phyloP scores from a whole-genome alignment of 2,888 invertebrate genomes.

The Netelia fuscicornis region DNA sequence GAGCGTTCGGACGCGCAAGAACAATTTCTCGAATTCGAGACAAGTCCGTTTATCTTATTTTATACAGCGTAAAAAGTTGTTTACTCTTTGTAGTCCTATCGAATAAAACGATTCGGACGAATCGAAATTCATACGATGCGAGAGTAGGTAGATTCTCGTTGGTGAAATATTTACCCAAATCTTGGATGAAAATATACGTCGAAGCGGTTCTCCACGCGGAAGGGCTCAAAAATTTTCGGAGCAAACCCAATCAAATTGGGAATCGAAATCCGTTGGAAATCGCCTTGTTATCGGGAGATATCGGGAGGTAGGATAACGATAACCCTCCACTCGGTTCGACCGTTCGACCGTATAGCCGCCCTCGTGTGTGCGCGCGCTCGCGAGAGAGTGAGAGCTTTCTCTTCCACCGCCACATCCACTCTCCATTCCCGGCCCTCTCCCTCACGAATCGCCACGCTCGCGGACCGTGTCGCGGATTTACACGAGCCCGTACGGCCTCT shows the following conservation, averaged over 20 bases:
- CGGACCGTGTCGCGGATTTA: conserved; percentile 74
- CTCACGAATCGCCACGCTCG: conserved; percentile 51
- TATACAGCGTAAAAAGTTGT: too few relatives aligned
- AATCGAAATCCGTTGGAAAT: conserved; percentile 70
- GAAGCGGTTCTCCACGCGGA: conserved; percentile 40
- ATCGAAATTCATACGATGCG: background rate
- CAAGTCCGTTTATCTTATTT: too few relatives aligned
- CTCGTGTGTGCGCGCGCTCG: background rate
- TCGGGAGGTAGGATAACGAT: conserved; percentile 73
- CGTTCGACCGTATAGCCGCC: background rate
- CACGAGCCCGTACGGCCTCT: conserved; percentile 58
- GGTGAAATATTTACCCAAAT: conserved; percentile 10
- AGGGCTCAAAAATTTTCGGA: conserved; percentile 60
- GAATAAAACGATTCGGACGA: too few relatives aligned
- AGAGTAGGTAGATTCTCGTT: background rate
- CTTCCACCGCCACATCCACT: too few relatives aligned
- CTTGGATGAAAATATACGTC: conserved; percentile 28
- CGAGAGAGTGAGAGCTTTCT: background rate
- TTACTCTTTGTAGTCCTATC: too few relatives aligned
- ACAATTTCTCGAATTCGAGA: too few relatives aligned
- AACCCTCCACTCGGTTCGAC: conserved; percentile 65
- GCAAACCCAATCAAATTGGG: conserved; percentile 68
- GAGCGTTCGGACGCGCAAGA: too few relatives aligned
- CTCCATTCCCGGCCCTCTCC: too few relatives aligned
- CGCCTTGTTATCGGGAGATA: conserved; percentile 71